phyloP scores from a whole-genome alignment of 1,140 invertebrate genomes.

The Coboldia fuscipes region DNA sequence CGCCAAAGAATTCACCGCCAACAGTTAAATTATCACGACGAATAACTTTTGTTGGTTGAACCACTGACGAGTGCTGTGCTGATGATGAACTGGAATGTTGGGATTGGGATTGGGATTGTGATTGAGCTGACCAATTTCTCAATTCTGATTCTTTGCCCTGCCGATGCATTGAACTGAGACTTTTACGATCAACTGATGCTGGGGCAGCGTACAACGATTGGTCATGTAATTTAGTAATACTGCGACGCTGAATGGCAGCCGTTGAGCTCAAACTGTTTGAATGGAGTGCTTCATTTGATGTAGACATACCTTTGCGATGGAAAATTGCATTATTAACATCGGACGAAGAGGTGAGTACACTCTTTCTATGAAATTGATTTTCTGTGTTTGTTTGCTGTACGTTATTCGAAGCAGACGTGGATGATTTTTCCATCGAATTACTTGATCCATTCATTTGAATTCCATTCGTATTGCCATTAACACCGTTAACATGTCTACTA shows the following conservation, averaged over 20 bases:
- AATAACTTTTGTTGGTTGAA: constrained; percentile 28
- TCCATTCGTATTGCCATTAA: no score
- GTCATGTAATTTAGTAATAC: constrained; percentile 51
- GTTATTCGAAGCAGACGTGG: not conserved
- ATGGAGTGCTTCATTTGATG: constrained; percentile 20
- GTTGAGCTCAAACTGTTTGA: constrained; percentile 47
- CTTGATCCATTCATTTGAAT: no score
- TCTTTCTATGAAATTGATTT: constrained; percentile 40
- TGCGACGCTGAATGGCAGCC: constrained; percentile 53
- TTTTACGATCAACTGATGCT: constrained; percentile 44
- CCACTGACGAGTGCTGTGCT: constrained; percentile 1
- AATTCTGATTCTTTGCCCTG: constrained; percentile 27
- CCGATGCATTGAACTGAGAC: constrained; percentile 51
- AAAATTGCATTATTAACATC: constrained; percentile 53
- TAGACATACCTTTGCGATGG: constrained; percentile 40
- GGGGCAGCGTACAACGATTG: constrained; percentile 39
- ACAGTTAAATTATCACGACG: constrained; percentile 38
- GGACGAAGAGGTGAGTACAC: constrained; percentile 44
- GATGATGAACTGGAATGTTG: not conserved
- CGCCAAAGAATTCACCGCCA: constrained; percentile 46
- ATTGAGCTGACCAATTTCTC: constrained; percentile 5
- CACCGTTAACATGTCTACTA: no score
- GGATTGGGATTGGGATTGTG: not conserved
- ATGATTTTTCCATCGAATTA: not conserved
- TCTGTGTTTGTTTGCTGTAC: constrained; percentile 9